Evolutionary conservation across 2,888 invertebrate genomes (phyloP), one percentile per base, ranked within the genome.

Genomic region (Chrysolina oricalcia): DNA sequence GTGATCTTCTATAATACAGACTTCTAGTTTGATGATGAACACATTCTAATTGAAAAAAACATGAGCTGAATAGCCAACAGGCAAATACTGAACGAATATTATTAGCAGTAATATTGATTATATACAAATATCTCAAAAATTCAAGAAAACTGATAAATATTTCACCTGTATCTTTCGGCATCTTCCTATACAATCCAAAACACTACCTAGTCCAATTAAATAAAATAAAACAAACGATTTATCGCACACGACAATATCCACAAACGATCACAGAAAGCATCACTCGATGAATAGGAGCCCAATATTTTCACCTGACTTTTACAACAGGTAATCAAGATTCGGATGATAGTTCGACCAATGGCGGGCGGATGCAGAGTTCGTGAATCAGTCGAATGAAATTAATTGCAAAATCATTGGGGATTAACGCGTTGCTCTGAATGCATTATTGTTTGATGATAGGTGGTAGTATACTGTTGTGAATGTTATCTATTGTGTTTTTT

Each of bases 131-230:
- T 27, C 27, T 3, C 5, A 2, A 27, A 5, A 27, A 3, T 6
- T 35, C 4, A 3, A 35, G 3, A 35, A 8, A 35, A 35, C 8
- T 6, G 0, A 35, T n/a, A 53, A 53, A 53, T 53, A 10, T 5
- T 53, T 53, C 13, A 53, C 53, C 53, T 53, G 53, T 13, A 11
- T 53, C 53, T 53, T 21, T 53, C 53, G 53, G 53, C 53, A 53
- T 53, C 53, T 19, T 21, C 13, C 6, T 21, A 13, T 11, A 6
- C 19, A 53, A 19, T 53, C 13, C 53, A 53, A 11, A 21, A 53
- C 13, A 53, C 53, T 13, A 2, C 10, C 53, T 13, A 2, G 2
- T 48, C 17, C n/a, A 48, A 21, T 21, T 35, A 35, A 35, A 6
- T 3, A 8, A n/a, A 35, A 6, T 35, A 0, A 3, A 53, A 21